Percentiles rank a stretch among this genome's conserved stretches.
Conservation (phyloP, 2,113 vertebrate species). For the Takifugu flavidus region DNA sequence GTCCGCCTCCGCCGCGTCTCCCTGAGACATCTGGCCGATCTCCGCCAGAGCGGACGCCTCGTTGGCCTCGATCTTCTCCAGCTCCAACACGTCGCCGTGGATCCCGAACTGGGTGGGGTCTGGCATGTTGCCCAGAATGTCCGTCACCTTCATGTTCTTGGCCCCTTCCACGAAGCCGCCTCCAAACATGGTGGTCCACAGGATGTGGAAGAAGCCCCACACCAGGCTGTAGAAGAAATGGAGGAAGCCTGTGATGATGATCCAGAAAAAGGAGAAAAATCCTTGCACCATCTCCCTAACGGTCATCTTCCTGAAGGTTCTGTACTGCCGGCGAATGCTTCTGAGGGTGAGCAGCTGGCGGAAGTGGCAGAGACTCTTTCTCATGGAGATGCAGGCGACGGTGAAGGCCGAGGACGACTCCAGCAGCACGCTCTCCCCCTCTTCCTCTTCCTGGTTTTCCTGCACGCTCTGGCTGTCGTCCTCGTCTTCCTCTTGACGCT, state of each 20-base stretch:
- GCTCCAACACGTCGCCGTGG: conserved; percentile 87
- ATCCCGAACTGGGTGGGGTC: conserved; percentile 98
- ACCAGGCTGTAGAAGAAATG: conserved; percentile 81
- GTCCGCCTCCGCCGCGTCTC: conserved; percentile 82
- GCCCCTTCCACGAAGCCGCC: conserved; percentile 95
- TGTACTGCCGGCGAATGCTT: conserved; percentile 85
- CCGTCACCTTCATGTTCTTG: conserved; percentile 96
- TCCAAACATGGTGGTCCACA: conserved; percentile 94
- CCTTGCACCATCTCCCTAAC: conserved; percentile 84
- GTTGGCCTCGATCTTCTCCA: conserved; percentile 82
- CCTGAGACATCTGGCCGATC: conserved; percentile 81
- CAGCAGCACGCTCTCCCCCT: conserved; percentile 75
- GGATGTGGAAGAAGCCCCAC: conserved; percentile 90
- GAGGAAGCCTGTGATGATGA: conserved; percentile 83
- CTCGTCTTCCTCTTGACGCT: conserved; percentile 83
- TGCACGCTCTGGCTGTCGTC: conserved; percentile 69
- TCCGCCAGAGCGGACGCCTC: conserved; percentile 77
- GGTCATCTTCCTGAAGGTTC: conserved; percentile 89
- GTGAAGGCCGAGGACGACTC: conserved; percentile 90
- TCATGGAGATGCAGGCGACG: conserved; percentile 82
- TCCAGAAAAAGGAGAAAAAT: conserved; percentile 91
- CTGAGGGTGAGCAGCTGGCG: conserved; percentile 83
- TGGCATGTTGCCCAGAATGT: conserved; percentile 97
- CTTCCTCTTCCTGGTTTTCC: conserved; percentile 78
- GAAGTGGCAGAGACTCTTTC: conserved; percentile 79